Percentiles rank a stretch among this genome's conserved stretches.
phyloP scores from a whole-genome alignment of 2,113 vertebrate species.

The Felis catus region DNA sequence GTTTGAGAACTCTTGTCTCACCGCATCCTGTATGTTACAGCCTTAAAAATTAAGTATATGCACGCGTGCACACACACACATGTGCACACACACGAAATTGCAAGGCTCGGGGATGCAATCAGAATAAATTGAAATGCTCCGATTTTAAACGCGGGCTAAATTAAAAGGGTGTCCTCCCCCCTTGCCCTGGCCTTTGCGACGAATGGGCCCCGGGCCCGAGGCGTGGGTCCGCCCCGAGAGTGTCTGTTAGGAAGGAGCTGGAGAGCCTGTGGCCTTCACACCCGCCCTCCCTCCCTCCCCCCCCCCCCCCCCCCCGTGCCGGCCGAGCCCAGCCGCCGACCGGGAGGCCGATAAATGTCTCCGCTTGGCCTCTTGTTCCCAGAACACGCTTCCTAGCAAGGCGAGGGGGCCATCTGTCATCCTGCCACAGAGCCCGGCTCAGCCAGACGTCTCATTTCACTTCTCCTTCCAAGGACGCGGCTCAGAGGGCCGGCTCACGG shows the following conservation, averaged over 20 bases:
- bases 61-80: neutral
- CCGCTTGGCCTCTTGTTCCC: constrained; percentile 54
- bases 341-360: constrained; percentile 32
- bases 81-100: neutral
- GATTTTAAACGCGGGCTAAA: neutral
- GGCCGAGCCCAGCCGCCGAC: too few relatives aligned
- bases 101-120: neutral
- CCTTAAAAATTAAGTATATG: neutral
- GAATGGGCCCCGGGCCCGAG: neutral
- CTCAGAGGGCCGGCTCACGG: neutral
- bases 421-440: constrained; percentile 45
- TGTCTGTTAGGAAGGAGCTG: neutral
- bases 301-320: fast-evolving
- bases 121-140: constrained; percentile 4
- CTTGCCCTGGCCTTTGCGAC: neutral
- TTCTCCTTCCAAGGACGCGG: constrained; percentile 45
- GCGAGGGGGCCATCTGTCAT: constrained; percentile 59
- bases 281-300: neutral
- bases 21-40: neutral
- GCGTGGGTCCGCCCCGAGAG: fast-evolving
- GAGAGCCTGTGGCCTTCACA: neutral
- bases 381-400: constrained; percentile 69
- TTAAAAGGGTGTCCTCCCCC: neutral
- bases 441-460: constrained; percentile 61
- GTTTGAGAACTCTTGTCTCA: neutral